Conservation (phyloP, 2,113 vertebrate species). For the Perognathus longimembris region DNA sequence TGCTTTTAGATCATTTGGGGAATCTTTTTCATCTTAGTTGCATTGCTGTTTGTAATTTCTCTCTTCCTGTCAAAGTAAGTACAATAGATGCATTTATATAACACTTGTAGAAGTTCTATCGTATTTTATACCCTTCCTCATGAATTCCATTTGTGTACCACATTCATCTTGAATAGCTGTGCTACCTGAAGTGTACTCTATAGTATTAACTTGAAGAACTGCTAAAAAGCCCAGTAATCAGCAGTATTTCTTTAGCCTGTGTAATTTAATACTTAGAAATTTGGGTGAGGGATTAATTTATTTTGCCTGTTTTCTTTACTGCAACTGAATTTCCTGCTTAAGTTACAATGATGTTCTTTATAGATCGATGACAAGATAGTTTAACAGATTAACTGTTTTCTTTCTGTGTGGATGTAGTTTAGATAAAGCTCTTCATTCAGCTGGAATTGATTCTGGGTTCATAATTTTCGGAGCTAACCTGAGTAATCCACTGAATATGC, state of each 20-base stretch:
- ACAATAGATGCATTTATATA: slow-evolving; percentile 53
- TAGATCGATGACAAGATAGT: slow-evolving; percentile 32
- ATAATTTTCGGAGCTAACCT: slow-evolving; percentile 97
- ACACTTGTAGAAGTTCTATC: not conserved
- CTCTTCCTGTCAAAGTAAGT: slow-evolving; percentile 99
- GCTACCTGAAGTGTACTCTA: slow-evolving; percentile 54
- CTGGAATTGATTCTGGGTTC: slow-evolving; percentile 96
- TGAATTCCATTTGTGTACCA: not conserved
- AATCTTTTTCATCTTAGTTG: slow-evolving; percentile 95
- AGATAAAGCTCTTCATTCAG: slow-evolving; percentile 96
- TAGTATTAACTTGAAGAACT: slow-evolving; percentile 41
- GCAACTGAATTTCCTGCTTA: slow-evolving; percentile 12
- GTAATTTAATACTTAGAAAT: slow-evolving; percentile 26
- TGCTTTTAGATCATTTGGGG: slow-evolving; percentile 93
- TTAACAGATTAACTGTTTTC: not conserved
- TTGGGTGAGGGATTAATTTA: slow-evolving; percentile 32
- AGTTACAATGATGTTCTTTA: slow-evolving; percentile 12
- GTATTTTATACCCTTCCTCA: not conserved
- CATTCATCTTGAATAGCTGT: slow-evolving; percentile 49
- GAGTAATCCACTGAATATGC: slow-evolving; percentile 97
- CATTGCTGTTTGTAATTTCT: slow-evolving; percentile 94
- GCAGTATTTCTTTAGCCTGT: slow-evolving; percentile 34
- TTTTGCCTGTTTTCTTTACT: slow-evolving; percentile 43
- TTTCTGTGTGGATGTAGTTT: slow-evolving; percentile 82
- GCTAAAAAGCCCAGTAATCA: not conserved